Evolutionary conservation across 2,113 vertebrate genomes (phyloP), one percentile per base, ranked within the genome.

Genomic region (Vulpes lagopus): DNA sequence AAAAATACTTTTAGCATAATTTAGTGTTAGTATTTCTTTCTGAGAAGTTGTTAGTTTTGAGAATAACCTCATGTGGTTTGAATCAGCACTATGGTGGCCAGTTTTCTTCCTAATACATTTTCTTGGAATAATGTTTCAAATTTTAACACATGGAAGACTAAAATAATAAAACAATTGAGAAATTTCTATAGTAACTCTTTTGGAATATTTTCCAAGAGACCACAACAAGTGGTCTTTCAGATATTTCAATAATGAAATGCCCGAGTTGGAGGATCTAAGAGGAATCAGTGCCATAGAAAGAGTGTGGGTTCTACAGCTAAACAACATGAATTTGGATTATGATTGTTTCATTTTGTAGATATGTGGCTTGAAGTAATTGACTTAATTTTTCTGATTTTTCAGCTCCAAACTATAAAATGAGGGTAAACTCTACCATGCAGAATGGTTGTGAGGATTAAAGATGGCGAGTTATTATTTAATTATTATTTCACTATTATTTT

Each of bases 1-100:
- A 94, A 96, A 97, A 97, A 97, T 96, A 98, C 89, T 93, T 95
- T 97, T 69, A 96, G 81, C 79, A 93, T 97, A 97, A 97, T 95
- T 91, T 89, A 80, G 64, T 89, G 84, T 98, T 96, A 95, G 23
- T 86, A 87, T 98, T 97, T 93, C 73, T 98, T 64, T 96, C 71
- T 83, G 78, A 80, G 71, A 96, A 83, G 49, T 93, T 91, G 60
- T 94, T 94, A 95, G 57, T 62, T 95, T 95, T 97, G 89, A 80
- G 59, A 95, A 85, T 83, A 93, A 93, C 38, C 60, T 27, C 32
- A 78, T 71, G 32, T 78, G 32, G 32, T 65, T 64, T 22, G 3
- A 30, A 43, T 89, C 73, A 27, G 49, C 32, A 67, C 16, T 53
- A 5, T 51, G 5, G 55, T 88, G 43, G 14, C 22, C 22, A 11